Conservation (phyloP, 2,113 vertebrate genomes). For the Anarrhichthys ocellatus region DNA sequence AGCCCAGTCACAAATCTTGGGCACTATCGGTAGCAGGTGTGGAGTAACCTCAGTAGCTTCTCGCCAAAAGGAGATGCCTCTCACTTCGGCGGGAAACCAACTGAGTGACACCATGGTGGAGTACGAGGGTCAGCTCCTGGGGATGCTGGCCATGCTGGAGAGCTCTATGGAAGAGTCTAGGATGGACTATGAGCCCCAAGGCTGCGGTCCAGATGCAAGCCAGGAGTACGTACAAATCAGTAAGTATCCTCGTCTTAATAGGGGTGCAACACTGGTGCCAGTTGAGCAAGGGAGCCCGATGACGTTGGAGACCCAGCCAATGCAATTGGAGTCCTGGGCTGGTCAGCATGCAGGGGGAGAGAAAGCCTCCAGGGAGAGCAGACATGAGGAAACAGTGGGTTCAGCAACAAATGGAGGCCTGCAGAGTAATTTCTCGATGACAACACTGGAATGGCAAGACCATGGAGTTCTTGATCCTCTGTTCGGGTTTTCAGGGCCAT, state of each 20-base stretch:
- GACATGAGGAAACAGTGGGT: background rate
- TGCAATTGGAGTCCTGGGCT: conserved; percentile 10
- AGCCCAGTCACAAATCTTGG: background rate
- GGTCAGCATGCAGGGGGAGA: conserved; percentile 2
- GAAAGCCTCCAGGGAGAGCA: background rate
- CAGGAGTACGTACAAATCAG: conserved; percentile 74
- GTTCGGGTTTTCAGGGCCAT: background rate
- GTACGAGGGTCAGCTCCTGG: conserved; percentile 72
- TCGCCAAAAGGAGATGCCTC: conserved; percentile 52
- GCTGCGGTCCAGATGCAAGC: conserved; percentile 45
- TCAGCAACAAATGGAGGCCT: conserved; percentile 20
- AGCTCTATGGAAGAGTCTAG: conserved; percentile 71
- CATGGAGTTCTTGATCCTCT: background rate
- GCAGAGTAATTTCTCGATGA: conserved; percentile 1
- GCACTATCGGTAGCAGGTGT: conserved; percentile 6
- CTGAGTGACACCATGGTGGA: conserved; percentile 73
- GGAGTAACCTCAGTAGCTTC: background rate
- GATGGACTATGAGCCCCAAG: conserved; percentile 67
- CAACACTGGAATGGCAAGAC: conserved; percentile 25
- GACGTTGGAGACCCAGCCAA: conserved; percentile 15
- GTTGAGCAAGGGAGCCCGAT: conserved; percentile 9
- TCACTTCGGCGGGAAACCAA: conserved; percentile 66
- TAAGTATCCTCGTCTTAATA: conserved; percentile 15
- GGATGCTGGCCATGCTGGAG: conserved; percentile 75
- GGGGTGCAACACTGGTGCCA: conserved; percentile 29